Base-by-base conservation (phyloP, 2,113 vertebrate genomes). In the Saimiri boliviensis region DNA sequence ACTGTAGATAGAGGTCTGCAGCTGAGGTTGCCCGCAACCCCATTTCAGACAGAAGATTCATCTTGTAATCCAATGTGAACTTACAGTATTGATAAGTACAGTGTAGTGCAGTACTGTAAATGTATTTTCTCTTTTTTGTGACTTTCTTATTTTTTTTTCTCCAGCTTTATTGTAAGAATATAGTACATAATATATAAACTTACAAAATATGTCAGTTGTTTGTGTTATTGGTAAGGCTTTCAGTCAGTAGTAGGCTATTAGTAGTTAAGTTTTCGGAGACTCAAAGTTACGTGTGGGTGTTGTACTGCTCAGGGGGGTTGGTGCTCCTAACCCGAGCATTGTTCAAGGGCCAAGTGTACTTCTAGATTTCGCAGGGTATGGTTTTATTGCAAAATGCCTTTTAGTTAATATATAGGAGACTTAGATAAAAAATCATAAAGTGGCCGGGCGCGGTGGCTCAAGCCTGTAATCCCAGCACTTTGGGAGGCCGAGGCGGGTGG, bases 361-460 rank as follows among this genome's bases (percentile, higher is more conserved):
- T 93, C 4, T 30, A 76, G 7, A 81, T 93, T 95, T 95, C 60
- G 40, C 32, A 96, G 52, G 73, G 32, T 30, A 89, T 82, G 27
- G 1, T 86, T 94, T 94, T 91, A 80, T 21, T 82, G 32, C 32
- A 54, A 42, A 71, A 40, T 80, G 8, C 73, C 40, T 91, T 94
- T 68, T 54, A 71, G 27, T 83, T 10, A 47, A 1, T 45, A 11
- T 79, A 30, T 49, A 73, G 71, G 54, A 20, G 14, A 91, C 68
- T 91, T 74, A 83, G 20, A 73, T 79, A 73, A 84, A 87, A 80
- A 8, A 5, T 87, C 16, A 23, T 52, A 58, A 52, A 76, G 42
- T n/a, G n/a, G n/a, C n/a, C n/a, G n/a, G n/a, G n/a, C n/a, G n/a
- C n/a, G n/a, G n/a, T n/a, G n/a, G n/a, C n/a, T n/a, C n/a, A n/a